These are phyloP conservation scores for Plestiodon gilberti DNA, from an alignment of 2,113 vertebrate genomes.

Conservation along the genomic window DNA sequence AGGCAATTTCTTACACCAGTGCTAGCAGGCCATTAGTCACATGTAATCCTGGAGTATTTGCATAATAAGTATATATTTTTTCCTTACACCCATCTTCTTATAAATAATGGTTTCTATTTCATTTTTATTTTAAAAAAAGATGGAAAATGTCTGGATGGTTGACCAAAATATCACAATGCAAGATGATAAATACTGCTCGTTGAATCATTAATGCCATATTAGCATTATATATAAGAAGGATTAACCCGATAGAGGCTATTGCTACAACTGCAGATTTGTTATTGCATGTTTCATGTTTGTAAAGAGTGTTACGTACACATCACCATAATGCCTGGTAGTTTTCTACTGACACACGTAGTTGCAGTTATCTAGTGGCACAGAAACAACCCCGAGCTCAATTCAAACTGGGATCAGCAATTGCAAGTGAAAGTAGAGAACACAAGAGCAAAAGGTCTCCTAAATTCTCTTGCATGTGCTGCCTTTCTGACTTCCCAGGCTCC, in stretches of 20 bases:
- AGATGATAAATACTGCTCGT: neutral
- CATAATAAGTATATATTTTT: neutral
- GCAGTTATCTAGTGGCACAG: neutral
- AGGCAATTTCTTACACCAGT: neutral
- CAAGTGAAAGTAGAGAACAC: neutral
- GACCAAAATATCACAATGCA: neutral
- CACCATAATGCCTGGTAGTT: rapidly evolving
- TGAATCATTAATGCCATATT: neutral
- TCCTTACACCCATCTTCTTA: neutral
- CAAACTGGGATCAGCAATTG: neutral
- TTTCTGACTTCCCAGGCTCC: neutral
- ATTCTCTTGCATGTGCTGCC: neutral
- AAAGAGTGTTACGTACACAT: neutral
- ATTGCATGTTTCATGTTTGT: neutral
- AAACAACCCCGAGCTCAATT: neutral
- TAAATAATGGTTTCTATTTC: neutral
- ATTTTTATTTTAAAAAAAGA: neutral
- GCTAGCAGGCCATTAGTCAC: neutral
- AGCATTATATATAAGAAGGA: neutral
- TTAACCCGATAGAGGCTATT: neutral
- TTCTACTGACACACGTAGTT: rapidly evolving
- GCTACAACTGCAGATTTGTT: neutral
- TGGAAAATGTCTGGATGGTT: neutral
- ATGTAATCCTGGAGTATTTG: neutral
- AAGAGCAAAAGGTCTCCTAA: neutral